These are phyloP conservation scores for Erebia ligea DNA, from an alignment of 2,888 invertebrate species.

Conservation along the genomic window DNA sequence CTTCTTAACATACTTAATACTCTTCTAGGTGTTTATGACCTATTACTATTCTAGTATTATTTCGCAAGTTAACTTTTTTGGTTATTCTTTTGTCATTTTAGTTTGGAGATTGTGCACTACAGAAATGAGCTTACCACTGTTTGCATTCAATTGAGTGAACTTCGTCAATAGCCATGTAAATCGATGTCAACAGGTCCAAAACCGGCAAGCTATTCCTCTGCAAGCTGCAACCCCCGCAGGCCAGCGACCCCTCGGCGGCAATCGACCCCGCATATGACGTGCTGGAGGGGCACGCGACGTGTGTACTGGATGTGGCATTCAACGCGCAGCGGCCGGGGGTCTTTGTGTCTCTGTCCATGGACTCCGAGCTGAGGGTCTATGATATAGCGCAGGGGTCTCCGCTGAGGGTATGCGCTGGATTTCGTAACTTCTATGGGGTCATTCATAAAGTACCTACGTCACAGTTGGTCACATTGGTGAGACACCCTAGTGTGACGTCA, in stretches of 20 bases:
- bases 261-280: constrained; percentile 64
- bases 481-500: too few species aligned
- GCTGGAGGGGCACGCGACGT: constrained; percentile 59
- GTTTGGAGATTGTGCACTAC: too few species aligned
- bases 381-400: constrained; percentile 61
- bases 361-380: constrained; percentile 68
- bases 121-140: too few species aligned
- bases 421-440: too few species aligned
- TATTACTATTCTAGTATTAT: too few species aligned
- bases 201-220: constrained; percentile 62
- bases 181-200: constrained; percentile 41
- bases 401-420: constrained; percentile 55
- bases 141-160: neutral
- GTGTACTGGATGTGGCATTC: constrained; percentile 64
- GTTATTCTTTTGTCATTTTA: too few species aligned
- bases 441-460: too few species aligned
- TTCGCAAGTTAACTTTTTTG: too few species aligned
- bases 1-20: too few species aligned
- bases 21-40: too few species aligned
- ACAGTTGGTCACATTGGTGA: too few species aligned
- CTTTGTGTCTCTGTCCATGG: constrained; percentile 66
- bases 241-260: constrained; percentile 32
- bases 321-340: constrained; percentile 60
- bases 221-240: constrained; percentile 49
- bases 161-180: too few species aligned